phyloP scores from a whole-genome alignment of 1,140 invertebrate species.

The Andrena cerasifolii region DNA sequence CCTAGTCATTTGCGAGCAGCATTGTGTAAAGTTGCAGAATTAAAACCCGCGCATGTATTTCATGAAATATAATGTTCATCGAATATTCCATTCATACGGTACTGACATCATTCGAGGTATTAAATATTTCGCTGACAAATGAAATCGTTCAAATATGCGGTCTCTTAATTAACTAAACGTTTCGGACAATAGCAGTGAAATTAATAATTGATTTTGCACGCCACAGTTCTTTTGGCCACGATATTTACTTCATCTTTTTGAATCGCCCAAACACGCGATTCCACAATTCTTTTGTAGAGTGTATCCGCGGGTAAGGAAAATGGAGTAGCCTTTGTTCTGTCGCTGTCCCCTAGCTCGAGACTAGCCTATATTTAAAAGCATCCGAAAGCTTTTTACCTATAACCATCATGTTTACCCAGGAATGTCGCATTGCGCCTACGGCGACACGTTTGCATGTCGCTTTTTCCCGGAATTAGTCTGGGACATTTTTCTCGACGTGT shows the following conservation, averaged over 20 bases:
- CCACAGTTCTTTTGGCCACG: neutral
- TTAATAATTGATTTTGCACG: too few species aligned
- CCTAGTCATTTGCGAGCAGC: too few species aligned
- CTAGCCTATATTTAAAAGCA: conserved; percentile 33
- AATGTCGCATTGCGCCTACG: conserved; percentile 52
- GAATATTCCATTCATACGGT: too few species aligned
- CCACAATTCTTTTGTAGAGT: neutral
- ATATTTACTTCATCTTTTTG: neutral
- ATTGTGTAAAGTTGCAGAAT: too few species aligned
- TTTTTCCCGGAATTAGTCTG: conserved; percentile 30
- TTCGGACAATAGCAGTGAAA: too few species aligned
- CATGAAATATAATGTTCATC: too few species aligned
- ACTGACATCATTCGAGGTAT: too few species aligned
- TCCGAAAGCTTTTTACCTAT: conserved; percentile 36
- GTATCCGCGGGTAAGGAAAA: neutral
- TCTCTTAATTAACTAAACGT: too few species aligned
- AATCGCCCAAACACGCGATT: neutral
- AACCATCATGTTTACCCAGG: conserved; percentile 47
- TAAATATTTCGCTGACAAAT: too few species aligned
- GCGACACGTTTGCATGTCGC: conserved; percentile 27
- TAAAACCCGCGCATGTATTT: too few species aligned
- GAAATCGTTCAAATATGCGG: too few species aligned
- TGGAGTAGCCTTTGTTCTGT: neutral
- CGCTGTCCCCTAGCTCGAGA: neutral
- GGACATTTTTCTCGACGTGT: neutral